Conservation (phyloP, 2,797 vertebrate species). For the Ceyx erithaca region DNA sequence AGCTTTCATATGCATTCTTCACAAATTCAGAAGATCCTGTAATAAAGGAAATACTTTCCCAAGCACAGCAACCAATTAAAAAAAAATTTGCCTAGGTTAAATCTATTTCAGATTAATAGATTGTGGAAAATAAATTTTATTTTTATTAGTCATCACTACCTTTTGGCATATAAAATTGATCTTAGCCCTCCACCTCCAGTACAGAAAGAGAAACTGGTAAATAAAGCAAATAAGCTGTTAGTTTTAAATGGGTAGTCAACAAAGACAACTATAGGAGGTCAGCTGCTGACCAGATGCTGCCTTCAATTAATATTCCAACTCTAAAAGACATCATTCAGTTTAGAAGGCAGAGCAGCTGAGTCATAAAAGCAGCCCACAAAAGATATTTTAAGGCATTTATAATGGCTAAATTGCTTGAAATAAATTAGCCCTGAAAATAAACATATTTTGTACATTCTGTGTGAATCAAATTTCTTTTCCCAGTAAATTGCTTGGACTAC, state of each 20-base stretch:
- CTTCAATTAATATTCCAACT: slow-evolving; percentile 84
- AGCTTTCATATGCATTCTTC: slow-evolving; percentile 18
- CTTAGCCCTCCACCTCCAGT: slow-evolving; percentile 31
- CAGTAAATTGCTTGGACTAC: slow-evolving; percentile 68
- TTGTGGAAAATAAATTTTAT: slow-evolving; percentile 74
- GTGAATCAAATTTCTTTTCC: slow-evolving; percentile 75
- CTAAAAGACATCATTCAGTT: slow-evolving; percentile 77
- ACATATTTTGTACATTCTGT: slow-evolving; percentile 73
- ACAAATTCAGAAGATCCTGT: neutral
- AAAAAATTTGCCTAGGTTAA: slow-evolving; percentile 64
- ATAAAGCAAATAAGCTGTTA: slow-evolving; percentile 65
- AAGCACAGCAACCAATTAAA: neutral
- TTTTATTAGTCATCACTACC: slow-evolving; percentile 37
- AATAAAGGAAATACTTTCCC: slow-evolving; percentile 24
- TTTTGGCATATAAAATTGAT: slow-evolving; percentile 68
- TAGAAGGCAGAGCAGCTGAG: slow-evolving; percentile 78
- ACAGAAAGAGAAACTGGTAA: slow-evolving; percentile 56
- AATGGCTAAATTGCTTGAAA: slow-evolving; percentile 76
- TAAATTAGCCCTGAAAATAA: slow-evolving; percentile 79
- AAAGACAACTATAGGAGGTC: slow-evolving; percentile 76
- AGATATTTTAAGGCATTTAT: slow-evolving; percentile 74
- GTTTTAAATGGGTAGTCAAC: slow-evolving; percentile 70
- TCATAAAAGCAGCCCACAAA: slow-evolving; percentile 79
- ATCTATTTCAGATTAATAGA: slow-evolving; percentile 77
- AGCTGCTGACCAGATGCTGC: slow-evolving; percentile 86